Conservation (phyloP, 2,113 vertebrate genomes). For the Acrocephalus kingi region DNA sequence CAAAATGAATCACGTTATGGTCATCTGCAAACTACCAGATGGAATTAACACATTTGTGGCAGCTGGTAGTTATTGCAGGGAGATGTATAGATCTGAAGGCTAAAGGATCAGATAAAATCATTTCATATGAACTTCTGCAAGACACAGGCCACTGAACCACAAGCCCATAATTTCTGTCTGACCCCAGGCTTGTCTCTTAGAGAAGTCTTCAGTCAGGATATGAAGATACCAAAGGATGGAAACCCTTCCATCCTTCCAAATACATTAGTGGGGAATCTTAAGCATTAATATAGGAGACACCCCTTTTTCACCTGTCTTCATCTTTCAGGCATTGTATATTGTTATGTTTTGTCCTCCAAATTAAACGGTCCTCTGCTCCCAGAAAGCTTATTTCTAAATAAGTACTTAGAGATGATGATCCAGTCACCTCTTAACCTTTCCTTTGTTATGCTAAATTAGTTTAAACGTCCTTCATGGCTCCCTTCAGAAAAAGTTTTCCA, state of each 20-base stretch:
- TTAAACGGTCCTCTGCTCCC: neutral
- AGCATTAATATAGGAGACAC: neutral
- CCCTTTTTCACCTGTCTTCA: neutral
- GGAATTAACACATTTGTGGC: neutral
- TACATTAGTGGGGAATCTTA: neutral
- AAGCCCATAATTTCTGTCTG: neutral
- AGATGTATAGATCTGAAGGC: neutral
- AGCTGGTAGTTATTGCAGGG: neutral
- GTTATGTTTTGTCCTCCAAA: neutral
- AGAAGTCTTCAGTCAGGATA: neutral
- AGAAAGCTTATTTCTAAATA: neutral
- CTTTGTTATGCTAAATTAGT: conserved; percentile 40
- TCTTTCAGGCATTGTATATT: neutral
- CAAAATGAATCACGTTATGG: neutral
- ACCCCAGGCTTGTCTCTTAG: neutral
- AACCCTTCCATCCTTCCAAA: neutral
- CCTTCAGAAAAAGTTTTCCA: conserved; percentile 1
- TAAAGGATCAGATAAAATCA: conserved; percentile 1
- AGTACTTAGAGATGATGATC: neutral
- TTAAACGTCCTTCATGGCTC: conserved; percentile 10
- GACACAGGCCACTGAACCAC: neutral
- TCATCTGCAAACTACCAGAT: neutral
- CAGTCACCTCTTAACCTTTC: conserved; percentile 27
- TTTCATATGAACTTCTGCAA: neutral
- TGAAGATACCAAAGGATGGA: neutral